A percentile compares a stretch with the other conserved stretches of the same genome.
phyloP scores from a whole-genome alignment of 2,888 invertebrate species.

The Meghimatium bilineatum region DNA sequence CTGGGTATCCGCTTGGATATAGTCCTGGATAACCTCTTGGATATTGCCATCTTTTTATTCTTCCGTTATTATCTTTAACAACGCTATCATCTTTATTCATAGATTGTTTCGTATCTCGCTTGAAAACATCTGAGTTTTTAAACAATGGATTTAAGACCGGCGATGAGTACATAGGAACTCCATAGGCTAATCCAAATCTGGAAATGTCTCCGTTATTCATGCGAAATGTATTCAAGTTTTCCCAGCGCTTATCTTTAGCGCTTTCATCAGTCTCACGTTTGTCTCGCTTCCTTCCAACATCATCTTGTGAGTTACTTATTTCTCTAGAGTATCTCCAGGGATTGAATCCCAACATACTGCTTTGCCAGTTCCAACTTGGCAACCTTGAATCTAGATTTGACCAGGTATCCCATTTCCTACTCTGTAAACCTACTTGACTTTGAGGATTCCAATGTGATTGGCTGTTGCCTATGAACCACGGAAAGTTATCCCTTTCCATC shows the following conservation, averaged over 20 bases:
- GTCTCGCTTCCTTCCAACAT: background rate
- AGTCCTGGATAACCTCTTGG: too few relatives aligned
- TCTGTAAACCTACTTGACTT: background rate
- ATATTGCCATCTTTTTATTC: background rate
- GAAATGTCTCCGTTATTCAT: background rate
- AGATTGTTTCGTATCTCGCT: background rate
- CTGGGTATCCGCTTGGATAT: background rate
- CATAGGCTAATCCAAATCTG: background rate
- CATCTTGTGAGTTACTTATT: background rate
- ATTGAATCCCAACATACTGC: background rate
- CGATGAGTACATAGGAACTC: background rate
- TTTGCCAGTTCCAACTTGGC: background rate
- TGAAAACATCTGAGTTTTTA: background rate
- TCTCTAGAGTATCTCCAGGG: slow-evolving; percentile 9
- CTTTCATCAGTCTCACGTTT: background rate
- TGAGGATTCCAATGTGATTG: slow-evolving; percentile 3
- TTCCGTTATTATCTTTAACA: background rate
- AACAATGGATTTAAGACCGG: background rate
- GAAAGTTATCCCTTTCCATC: background rate
- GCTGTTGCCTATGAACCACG: background rate
- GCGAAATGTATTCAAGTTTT: background rate
- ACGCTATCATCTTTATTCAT: background rate
- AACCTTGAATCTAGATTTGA: background rate
- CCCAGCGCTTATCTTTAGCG: slow-evolving; percentile 7
- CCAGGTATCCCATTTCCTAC: background rate